Evolutionary conservation across 2,888 invertebrate species (phyloP), one percentile per base, ranked within the genome.

Genomic region (Eilema depressum): DNA sequence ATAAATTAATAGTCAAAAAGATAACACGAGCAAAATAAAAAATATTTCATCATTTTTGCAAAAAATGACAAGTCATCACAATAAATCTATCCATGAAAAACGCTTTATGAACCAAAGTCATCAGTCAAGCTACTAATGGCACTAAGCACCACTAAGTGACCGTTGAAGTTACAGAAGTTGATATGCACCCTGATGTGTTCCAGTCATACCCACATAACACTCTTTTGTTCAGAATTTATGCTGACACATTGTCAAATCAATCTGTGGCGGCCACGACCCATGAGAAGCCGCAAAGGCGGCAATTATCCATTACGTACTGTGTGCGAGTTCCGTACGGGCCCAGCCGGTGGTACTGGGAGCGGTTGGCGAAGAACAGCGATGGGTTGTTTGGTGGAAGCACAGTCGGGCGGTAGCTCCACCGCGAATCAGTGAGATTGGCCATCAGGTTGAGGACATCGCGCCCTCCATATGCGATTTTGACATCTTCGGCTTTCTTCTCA

Each of bases 281-380:
- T 74, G 93, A 85, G 88, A 96, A 96, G 86, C 94, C 96, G 80
- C 96, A 96, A 74, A 89, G 85, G 83, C 91, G 92, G 89, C 96
- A 96, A 83, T 90, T 89, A 79, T 96, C 96, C 85, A 92, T 95
- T 89, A 96, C 95, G 83, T 96, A 96, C 90, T 96, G 96, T 88
- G 96, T 95, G 85, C 92, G 93, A 75, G 96, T 93, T 81, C 95
- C 96, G 73, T 95, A 94, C 14, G 95, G 95, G 11, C 96, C 96
- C 83, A 96, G 90, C 66, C 96, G 96, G 88, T 96, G 96, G 83
- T 96, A 96, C 88, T 96, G 96, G 63, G 96, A 96, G 83, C 96
- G 96, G 90, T 96, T 96, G 80, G 96, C 96, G 85, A 96, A 96
- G 93, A 96, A 96, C 83, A 95, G 91, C n/a, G 93, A 90, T 17